Evolutionary conservation across 2,797 vertebrate species (phyloP), one percentile per base, ranked within the genome.

Genomic region (Anguilla obscura): DNA sequence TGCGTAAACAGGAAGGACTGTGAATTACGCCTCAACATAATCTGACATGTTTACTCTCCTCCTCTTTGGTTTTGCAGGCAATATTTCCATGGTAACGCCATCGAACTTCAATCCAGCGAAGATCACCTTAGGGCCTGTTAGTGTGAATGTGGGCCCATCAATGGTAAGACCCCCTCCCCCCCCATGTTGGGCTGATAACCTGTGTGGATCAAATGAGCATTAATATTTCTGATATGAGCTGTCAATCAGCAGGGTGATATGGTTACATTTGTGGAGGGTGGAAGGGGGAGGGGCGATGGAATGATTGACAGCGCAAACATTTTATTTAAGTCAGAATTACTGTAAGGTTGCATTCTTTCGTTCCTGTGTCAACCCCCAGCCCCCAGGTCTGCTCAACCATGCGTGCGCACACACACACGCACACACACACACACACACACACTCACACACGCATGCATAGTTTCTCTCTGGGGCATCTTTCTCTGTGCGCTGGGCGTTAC

Each of bases 121-220:
- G 93, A 96, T 96, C 92, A 96, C 95, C 69, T 94, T 97, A 92
- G 96, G 95, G 95, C 94, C 96, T 88, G 92, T 96, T 93, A 96
- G 95, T 90, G 95, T 97, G 91, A 96, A 97, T 95, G 95, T 97
- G 91, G 95, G 95, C 93, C 93, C 96, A 90, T 96, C 96, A 92
- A 96, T 97, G 96, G 96, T 97, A 93, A 97, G 50, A 27, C 16
- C 14, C 30, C 14, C 9, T 12, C 18, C 24, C 30, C 8, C 8
- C 18, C 7, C 21, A 1, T 24, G 33, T 36, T 24, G n/a, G 21
- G 60, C 30, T 84, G 45, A 21, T n/a, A 4, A 24, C 14, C 24
- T 87, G 24, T 54, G 16, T 79, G 33, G 14, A 40, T 36, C 45
- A 18, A 36, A 40, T 45, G 2, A 45, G 36, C 36, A 24, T 40